A percentile compares a stretch with the other conserved stretches of the same genome.
phyloP scores from a whole-genome alignment of 1,140 invertebrate species.

The Zaprionus gabonicus region DNA sequence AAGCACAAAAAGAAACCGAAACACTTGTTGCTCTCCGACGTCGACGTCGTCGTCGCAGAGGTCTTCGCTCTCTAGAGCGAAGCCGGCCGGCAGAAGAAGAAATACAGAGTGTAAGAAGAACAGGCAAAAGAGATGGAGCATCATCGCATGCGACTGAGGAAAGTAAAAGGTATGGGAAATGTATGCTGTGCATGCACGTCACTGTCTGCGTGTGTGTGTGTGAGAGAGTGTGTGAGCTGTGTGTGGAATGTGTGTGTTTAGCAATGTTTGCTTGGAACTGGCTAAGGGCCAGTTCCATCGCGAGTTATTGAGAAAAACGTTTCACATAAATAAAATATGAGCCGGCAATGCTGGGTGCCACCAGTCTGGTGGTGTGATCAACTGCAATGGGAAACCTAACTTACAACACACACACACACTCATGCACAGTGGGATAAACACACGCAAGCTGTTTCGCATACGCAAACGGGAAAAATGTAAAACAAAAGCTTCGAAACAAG shows the following conservation, averaged over 20 bases:
- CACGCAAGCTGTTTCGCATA: background rate
- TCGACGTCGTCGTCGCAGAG: slow-evolving; percentile 6
- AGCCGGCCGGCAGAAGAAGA: slow-evolving; percentile 67
- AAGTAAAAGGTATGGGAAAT: slow-evolving; percentile 67
- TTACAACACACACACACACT: background rate
- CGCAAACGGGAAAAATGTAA: background rate
- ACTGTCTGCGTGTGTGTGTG: slow-evolving; percentile 44
- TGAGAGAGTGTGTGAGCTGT: slow-evolving; percentile 38
- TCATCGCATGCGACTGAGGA: slow-evolving; percentile 40
- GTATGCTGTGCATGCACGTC: slow-evolving; percentile 16
- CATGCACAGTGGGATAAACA: background rate
- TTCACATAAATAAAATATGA: slow-evolving; percentile 52
- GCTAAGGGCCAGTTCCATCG: slow-evolving; percentile 7
- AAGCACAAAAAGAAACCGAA: slow-evolving; percentile 50
- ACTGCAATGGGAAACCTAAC: slow-evolving; percentile 26
- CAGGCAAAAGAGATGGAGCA: slow-evolving; percentile 20
- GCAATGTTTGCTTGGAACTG: slow-evolving; percentile 12
- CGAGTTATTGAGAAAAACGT: slow-evolving; percentile 38
- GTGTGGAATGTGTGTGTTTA: slow-evolving; percentile 45
- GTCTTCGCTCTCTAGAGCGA: slow-evolving; percentile 57
- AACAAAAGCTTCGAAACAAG: background rate
- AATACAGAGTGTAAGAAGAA: slow-evolving; percentile 47
- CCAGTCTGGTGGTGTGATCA: slow-evolving; percentile 28
- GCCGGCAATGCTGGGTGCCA: slow-evolving; percentile 7
- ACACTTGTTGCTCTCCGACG: slow-evolving; percentile 71